Conservation (phyloP, 1,140 invertebrate genomes). For the Euglossa dilemma region DNA sequence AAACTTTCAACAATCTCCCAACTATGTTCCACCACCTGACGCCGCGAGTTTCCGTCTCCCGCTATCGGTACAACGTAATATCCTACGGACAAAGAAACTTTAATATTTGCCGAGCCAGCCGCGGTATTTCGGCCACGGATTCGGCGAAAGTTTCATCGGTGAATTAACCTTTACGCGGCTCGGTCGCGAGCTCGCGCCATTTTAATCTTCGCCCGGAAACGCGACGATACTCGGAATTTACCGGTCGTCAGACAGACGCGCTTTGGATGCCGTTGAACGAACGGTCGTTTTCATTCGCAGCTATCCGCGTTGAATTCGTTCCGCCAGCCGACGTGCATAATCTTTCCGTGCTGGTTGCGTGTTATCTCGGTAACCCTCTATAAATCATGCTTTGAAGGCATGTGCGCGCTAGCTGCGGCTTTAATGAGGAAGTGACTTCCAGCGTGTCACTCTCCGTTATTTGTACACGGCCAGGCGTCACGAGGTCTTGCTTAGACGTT, state of each 20-base stretch:
- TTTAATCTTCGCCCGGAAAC: too few species aligned
- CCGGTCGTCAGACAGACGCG: background rate
- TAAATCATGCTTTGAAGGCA: slow-evolving; percentile 45
- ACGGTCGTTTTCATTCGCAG: background rate
- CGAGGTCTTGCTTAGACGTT: background rate
- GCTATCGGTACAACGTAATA: slow-evolving; percentile 19
- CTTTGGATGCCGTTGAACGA: background rate
- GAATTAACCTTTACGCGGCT: background rate
- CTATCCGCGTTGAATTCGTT: background rate
- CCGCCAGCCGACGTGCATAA: slow-evolving; percentile 4
- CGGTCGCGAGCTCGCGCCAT: background rate
- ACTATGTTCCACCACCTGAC: slow-evolving; percentile 25
- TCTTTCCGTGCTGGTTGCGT: slow-evolving; percentile 12
- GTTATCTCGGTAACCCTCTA: slow-evolving; percentile 23
- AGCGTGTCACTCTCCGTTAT: slow-evolving; percentile 43
- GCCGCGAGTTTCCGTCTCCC: background rate
- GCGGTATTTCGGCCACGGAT: background rate
- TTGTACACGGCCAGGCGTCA: slow-evolving; percentile 19
- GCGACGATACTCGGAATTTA: background rate
- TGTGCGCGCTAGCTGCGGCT: slow-evolving; percentile 4
- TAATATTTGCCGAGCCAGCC: slow-evolving; percentile 6
- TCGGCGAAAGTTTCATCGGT: background rate
- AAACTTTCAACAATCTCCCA: slow-evolving; percentile 23
- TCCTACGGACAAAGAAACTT: slow-evolving; percentile 30
- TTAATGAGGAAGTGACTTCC: slow-evolving; percentile 69